Percentiles rank a stretch among this genome's conserved stretches.
These are phyloP conservation scores for Muscina levida DNA, from an alignment of 2,888 invertebrate species.

Conservation along the genomic window DNA sequence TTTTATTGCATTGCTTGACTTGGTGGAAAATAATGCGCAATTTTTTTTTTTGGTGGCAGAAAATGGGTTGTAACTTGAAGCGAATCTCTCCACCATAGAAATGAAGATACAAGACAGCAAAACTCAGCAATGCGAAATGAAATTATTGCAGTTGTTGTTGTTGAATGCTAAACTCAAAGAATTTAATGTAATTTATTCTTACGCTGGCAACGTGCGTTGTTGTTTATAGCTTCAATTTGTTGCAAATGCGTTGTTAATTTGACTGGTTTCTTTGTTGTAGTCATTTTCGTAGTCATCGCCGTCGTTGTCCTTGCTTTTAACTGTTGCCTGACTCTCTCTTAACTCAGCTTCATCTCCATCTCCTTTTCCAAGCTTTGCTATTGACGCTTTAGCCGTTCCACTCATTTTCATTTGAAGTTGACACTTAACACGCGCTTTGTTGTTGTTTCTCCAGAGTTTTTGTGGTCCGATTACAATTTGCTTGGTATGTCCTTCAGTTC, in stretches of 20 bases:
- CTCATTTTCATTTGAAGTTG: constrained; percentile 13
- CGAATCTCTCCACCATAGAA: background rate
- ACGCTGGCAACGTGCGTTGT: constrained; percentile 61
- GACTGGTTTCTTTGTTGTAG: constrained; percentile 67
- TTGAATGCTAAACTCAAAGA: background rate
- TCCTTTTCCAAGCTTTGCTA: no score
- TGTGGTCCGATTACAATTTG: constrained; percentile 3
- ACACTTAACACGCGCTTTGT: no score
- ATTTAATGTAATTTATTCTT: constrained; percentile 61
- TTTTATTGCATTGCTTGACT: constrained; percentile 60
- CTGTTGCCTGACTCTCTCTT: no score
- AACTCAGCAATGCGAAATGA: background rate
- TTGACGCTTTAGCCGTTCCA: constrained; percentile 12
- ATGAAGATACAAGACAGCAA: background rate
- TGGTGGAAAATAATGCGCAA: background rate
- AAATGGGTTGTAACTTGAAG: background rate
- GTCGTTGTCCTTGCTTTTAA: no score
- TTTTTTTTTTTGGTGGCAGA: background rate
- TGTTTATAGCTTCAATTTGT: constrained; percentile 77
- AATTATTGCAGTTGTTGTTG: background rate
- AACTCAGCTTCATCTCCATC: no score
- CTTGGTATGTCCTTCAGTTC: background rate
- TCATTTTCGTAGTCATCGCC: no score
- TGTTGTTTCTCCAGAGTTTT: no score
- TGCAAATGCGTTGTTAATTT: constrained; percentile 77